phyloP scores from a whole-genome alignment of 2,797 vertebrate species.

The Oreochromis grahami region DNA sequence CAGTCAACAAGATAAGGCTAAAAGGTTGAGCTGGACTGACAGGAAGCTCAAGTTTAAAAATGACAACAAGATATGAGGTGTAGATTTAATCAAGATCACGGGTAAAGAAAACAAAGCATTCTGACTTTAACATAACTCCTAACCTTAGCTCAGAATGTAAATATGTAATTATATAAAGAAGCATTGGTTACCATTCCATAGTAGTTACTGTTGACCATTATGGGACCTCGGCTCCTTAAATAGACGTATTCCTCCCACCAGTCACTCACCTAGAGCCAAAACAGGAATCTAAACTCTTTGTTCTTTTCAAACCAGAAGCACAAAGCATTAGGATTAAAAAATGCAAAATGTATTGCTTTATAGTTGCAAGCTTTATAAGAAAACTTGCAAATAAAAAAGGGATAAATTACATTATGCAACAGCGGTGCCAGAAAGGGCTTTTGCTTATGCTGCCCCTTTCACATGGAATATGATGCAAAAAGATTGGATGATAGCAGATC shows the following conservation, averaged over 20 bases:
- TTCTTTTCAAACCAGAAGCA: background rate
- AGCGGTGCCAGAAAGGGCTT: fast-evolving
- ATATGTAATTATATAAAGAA: background rate
- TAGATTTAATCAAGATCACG: fast-evolving
- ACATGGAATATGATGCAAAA: too few relatives aligned
- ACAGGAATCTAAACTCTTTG: background rate
- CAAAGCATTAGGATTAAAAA: background rate
- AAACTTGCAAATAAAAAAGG: background rate
- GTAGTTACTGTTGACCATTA: constrained; percentile 91
- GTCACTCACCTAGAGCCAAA: constrained; percentile 79
- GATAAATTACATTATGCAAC: background rate
- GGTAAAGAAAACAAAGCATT: background rate
- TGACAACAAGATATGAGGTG: background rate
- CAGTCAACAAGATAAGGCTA: background rate
- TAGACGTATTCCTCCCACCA: constrained; percentile 92
- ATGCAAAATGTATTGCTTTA: background rate
- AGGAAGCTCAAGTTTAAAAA: background rate
- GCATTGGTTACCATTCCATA: constrained; percentile 79
- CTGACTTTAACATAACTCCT: background rate
- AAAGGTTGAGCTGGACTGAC: background rate
- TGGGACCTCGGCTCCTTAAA: constrained; percentile 76
- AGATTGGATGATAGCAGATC: too few relatives aligned
- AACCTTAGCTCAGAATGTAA: background rate
- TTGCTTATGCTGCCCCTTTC: too few relatives aligned
- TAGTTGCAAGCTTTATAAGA: background rate